These are phyloP conservation scores for Pyxicephalus adspersus DNA, from an alignment of 2,113 vertebrate species.

Conservation along the genomic window DNA sequence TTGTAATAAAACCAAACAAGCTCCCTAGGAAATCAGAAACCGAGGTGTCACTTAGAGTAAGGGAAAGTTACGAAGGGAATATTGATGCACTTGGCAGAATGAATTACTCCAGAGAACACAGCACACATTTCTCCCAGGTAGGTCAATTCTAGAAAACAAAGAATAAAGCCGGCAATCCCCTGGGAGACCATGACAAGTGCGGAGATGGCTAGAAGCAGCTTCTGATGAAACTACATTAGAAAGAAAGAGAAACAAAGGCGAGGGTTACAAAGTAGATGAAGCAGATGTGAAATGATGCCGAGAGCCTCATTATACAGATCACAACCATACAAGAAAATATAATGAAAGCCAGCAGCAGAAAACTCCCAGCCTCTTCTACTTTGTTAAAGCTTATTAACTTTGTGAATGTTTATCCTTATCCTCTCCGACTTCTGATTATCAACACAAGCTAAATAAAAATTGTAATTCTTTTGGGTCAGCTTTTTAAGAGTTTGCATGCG, in stretches of 20 bases:
- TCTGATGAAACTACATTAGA: not conserved
- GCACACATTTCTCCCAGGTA: not conserved
- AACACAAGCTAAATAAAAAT: too few relatives aligned
- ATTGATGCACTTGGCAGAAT: conserved; percentile 10
- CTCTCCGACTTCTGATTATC: too few relatives aligned
- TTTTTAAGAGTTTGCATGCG: too few relatives aligned
- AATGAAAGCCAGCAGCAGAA: too few relatives aligned
- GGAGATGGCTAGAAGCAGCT: not conserved
- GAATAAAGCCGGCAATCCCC: not conserved
- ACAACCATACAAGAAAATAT: too few relatives aligned
- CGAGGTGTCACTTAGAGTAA: not conserved
- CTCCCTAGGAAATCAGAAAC: not conserved
- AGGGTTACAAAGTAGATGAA: not conserved
- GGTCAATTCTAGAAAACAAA: not conserved
- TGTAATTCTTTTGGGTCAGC: too few relatives aligned
- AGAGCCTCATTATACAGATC: too few relatives aligned
- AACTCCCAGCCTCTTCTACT: too few relatives aligned
- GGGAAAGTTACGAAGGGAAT: not conserved
- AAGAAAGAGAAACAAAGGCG: not conserved
- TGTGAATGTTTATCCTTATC: too few relatives aligned
- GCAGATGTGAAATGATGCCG: too few relatives aligned
- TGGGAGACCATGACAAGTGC: not conserved
- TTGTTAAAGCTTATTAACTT: too few relatives aligned
- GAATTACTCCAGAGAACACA: not conserved
- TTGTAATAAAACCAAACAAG: too few relatives aligned